Conservation (phyloP, 2,113 vertebrate genomes). For the Cavia aperea region DNA sequence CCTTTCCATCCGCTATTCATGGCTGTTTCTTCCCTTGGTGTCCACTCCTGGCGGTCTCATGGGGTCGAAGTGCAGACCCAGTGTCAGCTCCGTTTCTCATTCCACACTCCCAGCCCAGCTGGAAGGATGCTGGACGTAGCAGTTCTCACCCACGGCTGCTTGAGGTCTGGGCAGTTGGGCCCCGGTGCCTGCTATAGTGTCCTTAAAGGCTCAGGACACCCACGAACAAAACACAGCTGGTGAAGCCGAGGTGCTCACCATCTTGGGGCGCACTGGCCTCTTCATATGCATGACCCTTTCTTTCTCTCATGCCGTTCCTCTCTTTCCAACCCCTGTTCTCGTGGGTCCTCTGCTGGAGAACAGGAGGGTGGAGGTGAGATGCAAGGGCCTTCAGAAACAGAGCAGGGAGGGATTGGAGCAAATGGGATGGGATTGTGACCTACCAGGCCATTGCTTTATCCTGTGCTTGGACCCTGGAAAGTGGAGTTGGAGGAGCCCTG, state of each 20-base stretch:
- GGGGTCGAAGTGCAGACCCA: conserved; percentile 84
- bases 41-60: conserved; percentile 76
- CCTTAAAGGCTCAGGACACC: conserved; percentile 76
- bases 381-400: not conserved
- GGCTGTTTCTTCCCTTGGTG: conserved; percentile 75
- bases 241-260: conserved; percentile 75
- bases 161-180: conserved; percentile 79
- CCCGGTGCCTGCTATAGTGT: conserved; percentile 70
- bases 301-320: conserved; percentile 53
- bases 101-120: conserved; percentile 84
- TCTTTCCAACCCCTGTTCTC: not conserved
- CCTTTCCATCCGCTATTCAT: conserved; percentile 80
- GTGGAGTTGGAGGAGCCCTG: too few species aligned
- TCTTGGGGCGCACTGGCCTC: conserved; percentile 64
- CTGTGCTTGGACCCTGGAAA: too few species aligned
- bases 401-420: not conserved
- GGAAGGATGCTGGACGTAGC: conserved; percentile 79
- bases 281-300: conserved; percentile 43
- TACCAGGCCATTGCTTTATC: not conserved
- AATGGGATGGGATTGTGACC: not conserved
- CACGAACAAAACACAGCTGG: conserved; percentile 74
- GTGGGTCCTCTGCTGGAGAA: conserved; percentile 32
- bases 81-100: conserved; percentile 74
- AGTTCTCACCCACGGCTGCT: conserved; percentile 73
- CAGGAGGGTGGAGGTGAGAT: not conserved